Base-by-base conservation (phyloP, 2,888 invertebrate genomes). In the Atethmia centrago region DNA sequence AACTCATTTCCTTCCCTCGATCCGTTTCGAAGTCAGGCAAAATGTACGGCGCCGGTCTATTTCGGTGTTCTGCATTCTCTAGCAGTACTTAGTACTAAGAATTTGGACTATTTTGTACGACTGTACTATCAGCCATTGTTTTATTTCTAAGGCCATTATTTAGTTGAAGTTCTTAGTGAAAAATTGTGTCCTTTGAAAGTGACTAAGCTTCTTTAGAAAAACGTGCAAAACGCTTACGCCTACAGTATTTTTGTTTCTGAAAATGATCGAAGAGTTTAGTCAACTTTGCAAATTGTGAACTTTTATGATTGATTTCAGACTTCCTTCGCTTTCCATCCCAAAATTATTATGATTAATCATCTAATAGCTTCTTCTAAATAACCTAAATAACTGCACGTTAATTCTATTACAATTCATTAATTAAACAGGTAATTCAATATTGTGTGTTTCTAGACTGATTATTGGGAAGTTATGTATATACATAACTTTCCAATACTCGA, bases 1-100 rank as follows among this genome's bases (percentile, higher is more conserved):
- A 82, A 83, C 83, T 85, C 87, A 87, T 88, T 88, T 89, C 87
- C 88, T 84, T 80, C 77, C 75, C 74, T 64, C 71, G 71, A 85
- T 88, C 81, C 77, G 74, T 72, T 82, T 70, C 69, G 62, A 74
- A 65, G 75, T 76, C 77, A 79, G 69, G 67, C 72, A 74, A 79
- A 82, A 80, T 76, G 76, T 53, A 75, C 61, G 53, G 74, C 56
- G 55, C 59, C 61, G 73, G 74, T 68, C 77, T 82, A 80, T 78
- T 82, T 87, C n/a, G 55, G 79, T 78, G 31, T 67, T 73, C 73
- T 75, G 77, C 74, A 77, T 75, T 77, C 83, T 70, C 61, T 58
- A 55, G 51, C 67, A 40, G 42, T 69, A 71, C 58, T 56, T 55
- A 9, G 70, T 70, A 67, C 66, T 67, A 65, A 71, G 80, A 77